Percentiles rank a stretch among this genome's conserved stretches.
phyloP scores from a whole-genome alignment of 2,797 vertebrate genomes.

The Periophthalmus magnuspinnatus region DNA sequence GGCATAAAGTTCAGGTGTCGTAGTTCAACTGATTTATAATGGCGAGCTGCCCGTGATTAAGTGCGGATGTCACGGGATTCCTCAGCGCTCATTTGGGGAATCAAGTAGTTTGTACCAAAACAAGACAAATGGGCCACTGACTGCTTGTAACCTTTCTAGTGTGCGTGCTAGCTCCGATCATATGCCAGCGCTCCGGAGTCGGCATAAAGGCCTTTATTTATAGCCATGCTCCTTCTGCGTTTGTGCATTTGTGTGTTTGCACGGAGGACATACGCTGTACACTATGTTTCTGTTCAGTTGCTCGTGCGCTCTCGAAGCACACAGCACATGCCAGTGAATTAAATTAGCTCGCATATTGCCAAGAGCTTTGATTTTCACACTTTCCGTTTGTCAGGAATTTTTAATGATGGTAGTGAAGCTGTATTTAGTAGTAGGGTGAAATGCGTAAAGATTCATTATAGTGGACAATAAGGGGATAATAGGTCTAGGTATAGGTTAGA shows the following conservation, averaged over 20 bases:
- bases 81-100: slow-evolving; percentile 78
- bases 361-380: slow-evolving; percentile 16
- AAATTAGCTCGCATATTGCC: slow-evolving; percentile 1
- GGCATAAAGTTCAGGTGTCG: slow-evolving; percentile 83
- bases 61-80: slow-evolving; percentile 71
- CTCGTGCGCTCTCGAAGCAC: slow-evolving; percentile 4
- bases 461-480: too few species aligned
- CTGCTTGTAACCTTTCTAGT: slow-evolving; percentile 77
- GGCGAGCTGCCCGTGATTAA: slow-evolving; percentile 75
- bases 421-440: background rate
- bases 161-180: slow-evolving; percentile 68
- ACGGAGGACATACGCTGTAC: slow-evolving; percentile 27
- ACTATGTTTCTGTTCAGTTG: slow-evolving; percentile 27
- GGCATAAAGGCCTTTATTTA: slow-evolving; percentile 69
- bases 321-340: slow-evolving; percentile 14
- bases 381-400: background rate
- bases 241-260: slow-evolving; percentile 41
- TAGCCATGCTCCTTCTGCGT: slow-evolving; percentile 47
- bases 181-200: slow-evolving; percentile 61
- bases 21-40: slow-evolving; percentile 86
- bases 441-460: background rate
- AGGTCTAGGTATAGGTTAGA: too few species aligned
- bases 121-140: slow-evolving; percentile 75
- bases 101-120: slow-evolving; percentile 76
- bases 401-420: slow-evolving; percentile 1